Evolutionary conservation across 2,888 invertebrate species (phyloP).

Genomic region (Leptura quadrifasciata): DNA sequence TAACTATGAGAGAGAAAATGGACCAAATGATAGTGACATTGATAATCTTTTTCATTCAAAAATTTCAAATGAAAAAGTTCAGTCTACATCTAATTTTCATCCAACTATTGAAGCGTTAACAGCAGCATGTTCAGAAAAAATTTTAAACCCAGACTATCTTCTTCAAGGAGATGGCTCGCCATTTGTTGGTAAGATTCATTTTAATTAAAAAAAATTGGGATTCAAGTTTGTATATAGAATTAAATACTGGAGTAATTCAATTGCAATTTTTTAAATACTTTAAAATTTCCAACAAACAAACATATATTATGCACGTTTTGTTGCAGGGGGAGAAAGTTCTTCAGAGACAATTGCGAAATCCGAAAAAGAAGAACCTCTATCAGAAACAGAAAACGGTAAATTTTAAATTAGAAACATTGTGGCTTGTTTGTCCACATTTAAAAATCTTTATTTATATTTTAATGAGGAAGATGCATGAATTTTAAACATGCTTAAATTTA

Average conservation of each 20-base stretch:
- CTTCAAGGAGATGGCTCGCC: slow-evolving; percentile 84
- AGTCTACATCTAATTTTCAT: slow-evolving; percentile 67
- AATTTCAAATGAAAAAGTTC: slow-evolving; percentile 73
- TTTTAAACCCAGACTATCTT: slow-evolving; percentile 86
- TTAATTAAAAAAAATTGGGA: not conserved
- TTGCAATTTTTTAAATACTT: not conserved
- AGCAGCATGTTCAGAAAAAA: slow-evolving; percentile 87
- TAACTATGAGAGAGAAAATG: slow-evolving; percentile 73
- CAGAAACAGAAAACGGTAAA: slow-evolving; percentile 8
- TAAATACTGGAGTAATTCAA: not conserved
- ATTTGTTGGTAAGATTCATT: slow-evolving; percentile 76
- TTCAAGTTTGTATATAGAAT: not conserved
- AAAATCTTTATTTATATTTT: no score
- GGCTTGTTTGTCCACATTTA: no score
- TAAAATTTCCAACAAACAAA: not conserved
- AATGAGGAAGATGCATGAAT: no score
- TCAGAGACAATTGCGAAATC: not conserved
- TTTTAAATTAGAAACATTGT: not conserved
- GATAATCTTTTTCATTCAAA: slow-evolving; percentile 76
- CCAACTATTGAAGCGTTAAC: slow-evolving; percentile 82
- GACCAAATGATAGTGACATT: slow-evolving; percentile 63
- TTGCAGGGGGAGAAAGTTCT: slow-evolving; percentile 8
- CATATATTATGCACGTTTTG: not conserved
- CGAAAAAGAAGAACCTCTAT: not conserved
- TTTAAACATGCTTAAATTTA: no score